Evolutionary conservation across 37 sponge, comb jelly and placozoan genomes (phyloP), one percentile per base, ranked within the genome.

Genomic region (Aphrocallistes beatrix): DNA sequence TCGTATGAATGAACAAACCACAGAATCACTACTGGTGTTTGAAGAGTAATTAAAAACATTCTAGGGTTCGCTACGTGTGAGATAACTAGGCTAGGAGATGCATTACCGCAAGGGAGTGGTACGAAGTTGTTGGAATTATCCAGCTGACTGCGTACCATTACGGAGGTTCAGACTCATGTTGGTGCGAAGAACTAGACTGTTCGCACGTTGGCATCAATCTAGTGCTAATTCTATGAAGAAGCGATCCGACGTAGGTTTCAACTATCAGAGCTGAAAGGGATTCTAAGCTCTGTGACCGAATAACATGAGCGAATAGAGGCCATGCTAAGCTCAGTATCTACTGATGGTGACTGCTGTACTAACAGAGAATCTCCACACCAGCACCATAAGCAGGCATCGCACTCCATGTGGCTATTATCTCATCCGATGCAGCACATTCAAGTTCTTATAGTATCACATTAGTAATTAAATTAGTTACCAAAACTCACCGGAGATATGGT

Each of bases 301-400:
- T 60, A 60, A 60, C 75, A 60, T 60, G 75, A 60, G 75, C 75
- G 34, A 60, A 25, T 13, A 30, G 75, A 60, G 75, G 75, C 75
- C 75, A 60, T 60, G 8, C 1, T 60, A 60, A 60, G 8, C 10
- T 60, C 21, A 3, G n/a, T 47, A 60, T 60, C 75, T 60, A 60
- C 75, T 60, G 75, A 19, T 60, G 75, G 75, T 28, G 32, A 60
- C 32, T 60, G n/a, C 75, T 60, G 34, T 60, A 30, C n/a, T 60
- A 60, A 60, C 75, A 60, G 45, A 60, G 75, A 60, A 60, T 60
- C 75, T 60, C 75, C 75, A 60, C n/a, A 60, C n/a, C n/a, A 30
- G 3, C 75, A 60, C 75, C 45, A 60, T 60, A 60, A 19, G 75
- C 75, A 60, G 75, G 75, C 75, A 60, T 60, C 75, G 75, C 75